Evolutionary conservation across 2,888 invertebrate genomes (phyloP), one percentile per base, ranked within the genome.

Genomic region (Cylloceria caligata): DNA sequence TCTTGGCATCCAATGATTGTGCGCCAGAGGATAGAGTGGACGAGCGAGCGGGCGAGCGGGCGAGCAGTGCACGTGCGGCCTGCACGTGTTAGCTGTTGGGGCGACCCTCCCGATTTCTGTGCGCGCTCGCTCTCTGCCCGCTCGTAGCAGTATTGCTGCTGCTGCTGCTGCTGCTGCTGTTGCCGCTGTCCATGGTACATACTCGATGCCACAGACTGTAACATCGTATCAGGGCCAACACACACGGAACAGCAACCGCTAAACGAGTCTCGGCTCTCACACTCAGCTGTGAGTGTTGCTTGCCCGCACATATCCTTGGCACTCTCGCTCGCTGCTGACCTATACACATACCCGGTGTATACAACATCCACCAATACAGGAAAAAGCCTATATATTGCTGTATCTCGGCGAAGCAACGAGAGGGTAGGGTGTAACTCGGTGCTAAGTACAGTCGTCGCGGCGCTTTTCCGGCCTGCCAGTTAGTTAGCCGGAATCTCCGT

Each of bases 1-100:
- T 91, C 90, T 91, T 91, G 90, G 91, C 91, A 91, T 91, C 90
- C 90, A 88, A 91, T 91, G 91, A 91, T 91, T 91, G 91, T 88
- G 87, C 88, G 90, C 90, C 91, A 87, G 89, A 90, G 91, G 90
- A 91, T 89, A 88, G 89, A 91, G 91, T 89, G 90, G 91, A 89
- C 89, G 90, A 83, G 81, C 79, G 80, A 71, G 75, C 68, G 77
- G n/a, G n/a, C n/a, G 72, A 75, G 77, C 47, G 60, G 19, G 64
- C 85, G 86, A 86, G 87, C 87, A 90, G 91, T 91, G 91, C 91
- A 91, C 91, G 91, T 91, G 91, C 91, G 91, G 88, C 87, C 88
- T 91, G 91, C 91, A 91, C 91, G 91, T 91, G 91, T 91, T 90
- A 91, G 90, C 90, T 88, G 90, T 84, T 89, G 90, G 89, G 87